Evolutionary conservation across 2,113 vertebrate species (phyloP).

Genomic region (Gobio gobio): DNA sequence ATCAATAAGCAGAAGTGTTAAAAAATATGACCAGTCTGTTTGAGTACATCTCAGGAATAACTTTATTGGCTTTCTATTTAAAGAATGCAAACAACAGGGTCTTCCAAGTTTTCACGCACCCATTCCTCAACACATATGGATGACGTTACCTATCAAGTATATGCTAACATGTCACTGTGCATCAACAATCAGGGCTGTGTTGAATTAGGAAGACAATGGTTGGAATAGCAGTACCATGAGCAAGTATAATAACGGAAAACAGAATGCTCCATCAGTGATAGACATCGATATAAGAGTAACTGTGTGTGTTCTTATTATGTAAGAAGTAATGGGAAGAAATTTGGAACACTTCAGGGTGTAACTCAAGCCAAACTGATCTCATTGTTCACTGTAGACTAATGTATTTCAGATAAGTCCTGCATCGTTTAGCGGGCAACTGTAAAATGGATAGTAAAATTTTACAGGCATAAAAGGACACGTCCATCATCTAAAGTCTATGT

Average conservation of each 20-base stretch:
- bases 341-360: slow-evolving; percentile 32
- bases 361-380: slow-evolving; percentile 21
- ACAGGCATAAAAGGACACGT: slow-evolving; percentile 13
- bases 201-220: slow-evolving; percentile 37
- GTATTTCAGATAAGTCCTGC: not conserved
- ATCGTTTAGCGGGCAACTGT: slow-evolving; percentile 14
- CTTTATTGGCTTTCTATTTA: slow-evolving; percentile 40
- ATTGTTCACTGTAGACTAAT: slow-evolving; percentile 46
- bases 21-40: slow-evolving; percentile 43
- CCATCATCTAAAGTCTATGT: slow-evolving; percentile 4
- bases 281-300: slow-evolving; percentile 22
- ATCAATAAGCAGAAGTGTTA: slow-evolving; percentile 36
- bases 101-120: not conserved
- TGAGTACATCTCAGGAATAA: slow-evolving; percentile 40
- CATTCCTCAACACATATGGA: slow-evolving; percentile 29
- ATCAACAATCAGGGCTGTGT: slow-evolving; percentile 42
- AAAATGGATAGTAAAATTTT: slow-evolving; percentile 20
- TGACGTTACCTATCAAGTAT: slow-evolving; percentile 37
- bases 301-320: slow-evolving; percentile 41
- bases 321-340: slow-evolving; percentile 24
- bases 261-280: slow-evolving; percentile 34
- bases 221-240: slow-evolving; percentile 24
- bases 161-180: slow-evolving; percentile 48
- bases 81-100: slow-evolving; percentile 26
- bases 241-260: slow-evolving; percentile 35